Conservation (phyloP, 2,113 vertebrate genomes). For the Regulus satrapa region DNA sequence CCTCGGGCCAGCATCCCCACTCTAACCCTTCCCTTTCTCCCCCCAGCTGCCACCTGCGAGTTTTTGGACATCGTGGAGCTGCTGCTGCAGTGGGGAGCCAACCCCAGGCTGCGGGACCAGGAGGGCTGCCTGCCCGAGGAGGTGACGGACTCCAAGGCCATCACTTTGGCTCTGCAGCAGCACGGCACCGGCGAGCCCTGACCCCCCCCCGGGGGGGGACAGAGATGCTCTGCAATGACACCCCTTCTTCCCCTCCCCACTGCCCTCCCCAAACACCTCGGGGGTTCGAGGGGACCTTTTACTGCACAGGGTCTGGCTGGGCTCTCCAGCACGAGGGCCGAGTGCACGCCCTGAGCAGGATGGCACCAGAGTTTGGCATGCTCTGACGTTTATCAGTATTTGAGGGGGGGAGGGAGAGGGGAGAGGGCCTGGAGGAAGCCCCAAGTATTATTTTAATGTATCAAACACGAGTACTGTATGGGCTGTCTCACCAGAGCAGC, state of each 20-base stretch:
- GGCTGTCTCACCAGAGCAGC: background rate
- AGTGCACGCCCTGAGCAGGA: background rate
- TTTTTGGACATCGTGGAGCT: slow-evolving; percentile 94
- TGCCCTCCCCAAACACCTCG: background rate
- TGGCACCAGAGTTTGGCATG: slow-evolving; percentile 29
- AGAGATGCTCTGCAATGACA: background rate
- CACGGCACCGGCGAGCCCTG: slow-evolving; percentile 53
- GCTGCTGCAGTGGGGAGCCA: slow-evolving; percentile 83
- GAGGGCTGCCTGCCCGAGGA: slow-evolving; percentile 92
- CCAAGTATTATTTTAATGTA: background rate
- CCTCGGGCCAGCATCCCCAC: background rate
- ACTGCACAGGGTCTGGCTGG: background rate
- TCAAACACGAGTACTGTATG: background rate
- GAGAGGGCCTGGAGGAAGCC: background rate
- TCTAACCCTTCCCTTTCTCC: background rate
- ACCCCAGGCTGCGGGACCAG: slow-evolving; percentile 86
- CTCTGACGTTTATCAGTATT: slow-evolving; percentile 23
- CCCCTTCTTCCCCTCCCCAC: background rate
- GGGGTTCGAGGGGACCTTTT: background rate
- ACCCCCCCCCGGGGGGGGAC: background rate
- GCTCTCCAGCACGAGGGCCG: background rate
- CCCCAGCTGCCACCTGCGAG: slow-evolving; percentile 89
- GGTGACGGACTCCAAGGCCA: slow-evolving; percentile 87
- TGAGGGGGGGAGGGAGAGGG: background rate
- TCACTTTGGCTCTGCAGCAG: slow-evolving; percentile 81